Conservation (phyloP, 2,797 vertebrate species). For the Parauchenoglanis punctatus region DNA sequence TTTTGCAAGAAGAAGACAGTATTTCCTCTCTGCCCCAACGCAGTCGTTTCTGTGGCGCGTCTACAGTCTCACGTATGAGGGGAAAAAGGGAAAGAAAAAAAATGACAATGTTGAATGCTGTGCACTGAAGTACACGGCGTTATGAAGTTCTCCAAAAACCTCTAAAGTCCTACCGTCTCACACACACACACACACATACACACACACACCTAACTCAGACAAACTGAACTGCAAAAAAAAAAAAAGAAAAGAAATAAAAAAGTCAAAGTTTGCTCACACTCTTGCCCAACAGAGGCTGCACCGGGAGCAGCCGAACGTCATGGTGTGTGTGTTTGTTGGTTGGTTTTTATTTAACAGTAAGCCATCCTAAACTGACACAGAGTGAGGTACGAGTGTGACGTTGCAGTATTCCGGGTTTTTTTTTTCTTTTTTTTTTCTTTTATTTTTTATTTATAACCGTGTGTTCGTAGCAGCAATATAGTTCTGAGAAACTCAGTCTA, state of each 20-base stretch:
- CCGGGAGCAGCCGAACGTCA: constrained; percentile 72
- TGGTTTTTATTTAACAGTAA: constrained; percentile 59
- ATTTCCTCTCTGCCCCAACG: constrained; percentile 70
- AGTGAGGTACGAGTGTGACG: constrained; percentile 78
- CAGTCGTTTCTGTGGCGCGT: constrained; percentile 65
- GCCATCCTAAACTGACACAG: constrained; percentile 67
- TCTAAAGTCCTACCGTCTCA: constrained; percentile 27
- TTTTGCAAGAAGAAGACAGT: constrained; percentile 64
- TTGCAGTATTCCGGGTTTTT: constrained; percentile 81
- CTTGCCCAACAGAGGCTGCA: constrained; percentile 66
- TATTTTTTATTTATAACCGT: constrained; percentile 65
- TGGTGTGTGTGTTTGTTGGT: constrained; percentile 51
- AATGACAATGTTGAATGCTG: not conserved
- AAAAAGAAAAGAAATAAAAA: not conserved
- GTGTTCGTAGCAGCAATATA: constrained; percentile 81
- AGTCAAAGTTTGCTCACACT: constrained; percentile 42
- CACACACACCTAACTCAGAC: constrained; percentile 55
- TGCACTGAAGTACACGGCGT: constrained; percentile 45
- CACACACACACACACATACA: not conserved
- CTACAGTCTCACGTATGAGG: constrained; percentile 56
- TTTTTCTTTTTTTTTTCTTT: constrained; percentile 47
- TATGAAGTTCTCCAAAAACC: constrained; percentile 51
- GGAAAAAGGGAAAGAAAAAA: constrained; percentile 34
- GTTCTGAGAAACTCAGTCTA: constrained; percentile 75
- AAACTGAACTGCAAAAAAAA: constrained; percentile 23